phyloP scores from a whole-genome alignment of 2,797 vertebrate genomes.

The Zenarchopterus dispar region DNA sequence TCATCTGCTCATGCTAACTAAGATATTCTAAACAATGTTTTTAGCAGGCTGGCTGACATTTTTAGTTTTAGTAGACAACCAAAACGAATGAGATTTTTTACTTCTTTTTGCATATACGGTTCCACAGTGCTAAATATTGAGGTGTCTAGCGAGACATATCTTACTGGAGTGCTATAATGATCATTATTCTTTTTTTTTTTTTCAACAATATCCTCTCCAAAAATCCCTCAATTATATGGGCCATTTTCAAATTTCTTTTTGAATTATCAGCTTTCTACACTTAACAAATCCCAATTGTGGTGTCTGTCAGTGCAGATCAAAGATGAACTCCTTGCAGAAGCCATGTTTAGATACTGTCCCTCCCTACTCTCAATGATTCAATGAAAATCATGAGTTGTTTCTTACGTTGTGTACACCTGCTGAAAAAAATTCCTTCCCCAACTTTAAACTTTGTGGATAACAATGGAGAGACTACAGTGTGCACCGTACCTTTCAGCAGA shows the following conservation, averaged over 20 bases:
- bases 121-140: no score
- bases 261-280: conserved; percentile 1
- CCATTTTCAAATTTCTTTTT: neutral
- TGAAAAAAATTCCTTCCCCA: neutral
- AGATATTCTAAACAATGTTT: no score
- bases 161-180: no score
- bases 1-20: no score
- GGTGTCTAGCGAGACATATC: no score
- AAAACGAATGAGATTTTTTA: no score
- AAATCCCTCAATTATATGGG: no score
- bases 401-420: conserved; percentile 9
- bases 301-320: conserved; percentile 1
- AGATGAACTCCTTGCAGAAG: neutral
- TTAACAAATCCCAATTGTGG: neutral
- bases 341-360: neutral
- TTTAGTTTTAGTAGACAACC: no score
- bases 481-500: conserved; percentile 15
- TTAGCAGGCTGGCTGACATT: no score
- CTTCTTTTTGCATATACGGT: no score
- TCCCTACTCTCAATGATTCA: neutral
- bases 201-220: no score
- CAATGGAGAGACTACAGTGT: conserved; percentile 38
- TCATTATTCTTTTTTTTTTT: no score
- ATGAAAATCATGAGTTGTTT: neutral
- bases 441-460: conserved; percentile 14